Evolutionary conservation across 2,888 invertebrate genomes (phyloP).

Genomic region (Eudasyphora cyanicolor): DNA sequence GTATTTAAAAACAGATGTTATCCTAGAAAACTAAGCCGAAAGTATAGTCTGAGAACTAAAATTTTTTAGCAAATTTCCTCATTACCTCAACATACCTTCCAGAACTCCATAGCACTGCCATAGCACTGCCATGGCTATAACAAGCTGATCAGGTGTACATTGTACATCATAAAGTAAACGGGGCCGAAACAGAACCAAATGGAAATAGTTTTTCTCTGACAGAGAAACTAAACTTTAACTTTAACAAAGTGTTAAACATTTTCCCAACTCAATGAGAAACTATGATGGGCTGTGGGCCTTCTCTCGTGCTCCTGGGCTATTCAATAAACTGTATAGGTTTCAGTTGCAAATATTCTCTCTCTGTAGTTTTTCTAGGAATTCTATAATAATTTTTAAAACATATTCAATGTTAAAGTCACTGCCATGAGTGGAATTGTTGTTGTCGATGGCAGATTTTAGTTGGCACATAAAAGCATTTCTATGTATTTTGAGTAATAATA

Average conservation of each 20-base stretch:
- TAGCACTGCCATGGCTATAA: background rate
- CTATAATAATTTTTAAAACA: background rate
- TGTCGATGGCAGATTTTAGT: background rate
- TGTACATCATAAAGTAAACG: background rate
- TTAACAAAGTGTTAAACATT: constrained; percentile 6
- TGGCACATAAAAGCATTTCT: constrained; percentile 6
- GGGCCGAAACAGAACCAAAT: background rate
- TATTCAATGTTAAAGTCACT: background rate
- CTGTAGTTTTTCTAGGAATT: background rate
- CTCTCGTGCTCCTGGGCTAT: background rate
- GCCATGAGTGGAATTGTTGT: background rate
- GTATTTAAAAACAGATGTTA: too few relatives aligned
- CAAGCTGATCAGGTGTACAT: constrained; percentile 42
- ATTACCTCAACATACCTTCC: background rate
- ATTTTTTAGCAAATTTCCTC: background rate
- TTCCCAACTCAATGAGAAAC: too few relatives aligned
- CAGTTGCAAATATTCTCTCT: background rate
- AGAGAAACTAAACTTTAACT: background rate
- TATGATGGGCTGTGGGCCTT: background rate
- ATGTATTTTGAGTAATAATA: background rate
- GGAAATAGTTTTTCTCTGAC: constrained; percentile 19
- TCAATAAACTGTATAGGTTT: background rate
- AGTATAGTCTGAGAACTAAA: too few relatives aligned
- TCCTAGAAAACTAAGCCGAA: too few relatives aligned
- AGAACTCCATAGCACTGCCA: background rate